Percentiles rank a stretch among this genome's conserved stretches.
Evolutionary conservation across 2,888 invertebrate genomes (phyloP).

Genomic region (Linnaemya vulpina): DNA sequence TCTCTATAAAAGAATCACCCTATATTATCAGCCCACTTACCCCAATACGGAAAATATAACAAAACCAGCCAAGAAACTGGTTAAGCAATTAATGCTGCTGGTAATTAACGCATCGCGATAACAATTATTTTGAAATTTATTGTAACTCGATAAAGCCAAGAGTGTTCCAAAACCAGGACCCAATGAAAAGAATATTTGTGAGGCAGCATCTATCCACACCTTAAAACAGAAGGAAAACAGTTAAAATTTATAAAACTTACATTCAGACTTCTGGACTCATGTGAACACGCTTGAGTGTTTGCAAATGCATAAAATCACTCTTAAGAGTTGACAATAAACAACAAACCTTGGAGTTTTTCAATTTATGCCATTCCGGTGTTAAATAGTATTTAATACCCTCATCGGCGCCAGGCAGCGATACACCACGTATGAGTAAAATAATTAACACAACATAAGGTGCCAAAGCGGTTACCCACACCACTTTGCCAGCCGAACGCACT

Average conservation of each 20-base stretch:
- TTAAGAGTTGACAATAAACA: not conserved
- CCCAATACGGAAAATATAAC: constrained; percentile 97
- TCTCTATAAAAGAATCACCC: no score
- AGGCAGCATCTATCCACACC: constrained; percentile 97
- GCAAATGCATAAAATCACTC: not conserved
- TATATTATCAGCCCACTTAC: constrained; percentile 79
- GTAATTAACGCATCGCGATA: constrained; percentile 95
- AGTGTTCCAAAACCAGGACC: constrained; percentile 97
- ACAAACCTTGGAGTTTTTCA: constrained; percentile 88
- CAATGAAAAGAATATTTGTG: constrained; percentile 96
- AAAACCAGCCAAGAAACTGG: constrained; percentile 96
- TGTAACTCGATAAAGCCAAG: constrained; percentile 95
- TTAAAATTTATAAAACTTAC: constrained; percentile 8
- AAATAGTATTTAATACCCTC: constrained; percentile 94
- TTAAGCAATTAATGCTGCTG: constrained; percentile 94
- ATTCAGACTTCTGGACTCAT: constrained; percentile 16
- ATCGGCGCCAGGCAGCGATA: constrained; percentile 92
- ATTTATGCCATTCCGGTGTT: constrained; percentile 94
- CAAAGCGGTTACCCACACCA: constrained; percentile 97
- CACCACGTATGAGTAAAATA: constrained; percentile 92
- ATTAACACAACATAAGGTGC: constrained; percentile 95
- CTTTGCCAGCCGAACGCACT: constrained; percentile 95
- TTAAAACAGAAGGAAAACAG: constrained; percentile 78
- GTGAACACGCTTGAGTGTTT: not conserved
- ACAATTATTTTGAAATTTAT: constrained; percentile 96